Evolutionary conservation across 2,888 invertebrate species (phyloP).

Genomic region (Ariolimax columbianus): DNA sequence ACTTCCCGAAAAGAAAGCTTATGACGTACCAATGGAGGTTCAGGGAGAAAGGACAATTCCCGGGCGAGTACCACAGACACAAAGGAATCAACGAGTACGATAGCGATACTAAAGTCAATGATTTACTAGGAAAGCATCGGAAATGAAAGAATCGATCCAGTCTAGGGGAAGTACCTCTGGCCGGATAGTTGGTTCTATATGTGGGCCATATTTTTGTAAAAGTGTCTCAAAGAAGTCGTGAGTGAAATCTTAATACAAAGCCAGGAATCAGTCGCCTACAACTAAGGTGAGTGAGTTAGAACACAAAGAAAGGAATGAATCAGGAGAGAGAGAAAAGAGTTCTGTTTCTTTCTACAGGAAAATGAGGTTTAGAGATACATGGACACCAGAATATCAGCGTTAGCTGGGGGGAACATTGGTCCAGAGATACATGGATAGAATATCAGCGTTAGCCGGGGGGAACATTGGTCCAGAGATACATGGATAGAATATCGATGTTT

Average conservation of each 20-base stretch:
- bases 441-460: no score
- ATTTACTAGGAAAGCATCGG: conserved; percentile 14
- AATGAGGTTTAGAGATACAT: no score
- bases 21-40: not conserved
- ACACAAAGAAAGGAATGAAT: no score
- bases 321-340: no score
- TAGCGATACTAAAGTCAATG: conserved; percentile 12
- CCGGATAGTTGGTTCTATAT: not conserved
- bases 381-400: no score
- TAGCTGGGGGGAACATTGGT: no score
- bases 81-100: conserved; percentile 1
- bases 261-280: no score
- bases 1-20: not conserved
- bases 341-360: no score
- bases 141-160: conserved; percentile 27
- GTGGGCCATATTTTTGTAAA: not conserved
- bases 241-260: not conserved
- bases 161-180: not conserved
- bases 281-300: no score
- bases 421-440: no score
- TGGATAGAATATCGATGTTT: no score
- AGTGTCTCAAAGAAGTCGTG: not conserved
- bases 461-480: no score
- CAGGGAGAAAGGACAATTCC: not conserved
- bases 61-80: conserved; percentile 13